Conservation (phyloP, 2,888 invertebrate species). For the Sphaerophoria taeniata region DNA sequence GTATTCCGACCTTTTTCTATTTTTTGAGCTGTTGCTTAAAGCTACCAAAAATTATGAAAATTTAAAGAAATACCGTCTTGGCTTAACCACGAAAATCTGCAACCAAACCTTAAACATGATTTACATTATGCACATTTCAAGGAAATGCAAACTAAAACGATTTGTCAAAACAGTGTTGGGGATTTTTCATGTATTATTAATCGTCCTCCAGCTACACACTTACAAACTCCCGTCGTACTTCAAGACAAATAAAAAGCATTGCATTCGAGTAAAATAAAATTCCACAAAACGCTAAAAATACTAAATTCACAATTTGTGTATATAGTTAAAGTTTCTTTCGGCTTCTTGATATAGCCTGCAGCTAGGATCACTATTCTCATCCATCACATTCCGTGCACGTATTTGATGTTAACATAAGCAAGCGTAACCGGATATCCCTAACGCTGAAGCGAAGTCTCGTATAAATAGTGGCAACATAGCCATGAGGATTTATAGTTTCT, state of each 20-base stretch:
- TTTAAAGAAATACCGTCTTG: no score
- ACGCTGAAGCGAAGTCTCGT: constrained; percentile 8
- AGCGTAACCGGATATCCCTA: constrained; percentile 28
- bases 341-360: constrained; percentile 23
- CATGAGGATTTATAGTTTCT: constrained; percentile 30
- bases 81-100: no score
- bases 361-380: constrained; percentile 52
- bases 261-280: constrained; percentile 18
- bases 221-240: not conserved
- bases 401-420: constrained; percentile 41
- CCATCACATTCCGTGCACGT: constrained; percentile 65
- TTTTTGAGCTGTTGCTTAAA: no score
- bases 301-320: constrained; percentile 16
- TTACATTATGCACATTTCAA: not conserved
- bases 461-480: no score
- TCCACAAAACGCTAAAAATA: not conserved
- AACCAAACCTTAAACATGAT: not conserved
- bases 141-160: constrained; percentile 4
- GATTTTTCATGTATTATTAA: constrained; percentile 30
- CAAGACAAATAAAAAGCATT: not conserved
- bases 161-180: constrained; percentile 12
- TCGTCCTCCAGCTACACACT: constrained; percentile 5
- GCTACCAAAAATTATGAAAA: no score
- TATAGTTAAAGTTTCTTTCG: not conserved
- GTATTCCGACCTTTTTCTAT: no score